Percentiles rank a stretch among this genome's conserved stretches.
Evolutionary conservation across 1,140 invertebrate species (phyloP).

Genomic region (Drosophila elegans): DNA sequence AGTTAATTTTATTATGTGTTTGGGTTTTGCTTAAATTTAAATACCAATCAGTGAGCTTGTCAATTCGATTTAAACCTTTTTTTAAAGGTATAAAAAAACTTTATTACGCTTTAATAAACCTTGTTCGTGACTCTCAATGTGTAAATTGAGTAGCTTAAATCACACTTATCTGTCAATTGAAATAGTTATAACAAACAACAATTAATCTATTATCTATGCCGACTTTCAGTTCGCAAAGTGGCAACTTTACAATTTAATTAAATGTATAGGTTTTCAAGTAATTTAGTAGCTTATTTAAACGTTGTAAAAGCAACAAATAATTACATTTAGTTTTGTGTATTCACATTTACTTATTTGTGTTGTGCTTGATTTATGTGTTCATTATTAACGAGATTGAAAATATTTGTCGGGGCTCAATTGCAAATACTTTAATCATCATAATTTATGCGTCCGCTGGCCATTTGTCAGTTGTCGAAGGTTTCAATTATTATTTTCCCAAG

Average conservation of each 20-base stretch:
- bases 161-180: conserved; percentile 36
- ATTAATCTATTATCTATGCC: conserved; percentile 41
- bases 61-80: conserved; percentile 13
- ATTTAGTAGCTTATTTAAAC: conserved; percentile 31
- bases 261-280: conserved; percentile 25
- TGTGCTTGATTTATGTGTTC: conserved; percentile 33
- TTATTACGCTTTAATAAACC: conserved; percentile 34
- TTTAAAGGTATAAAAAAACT: conserved; percentile 31
- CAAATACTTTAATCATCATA: conserved; percentile 69
- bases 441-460: conserved; percentile 38
- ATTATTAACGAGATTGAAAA: conserved; percentile 67
- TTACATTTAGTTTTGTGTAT: conserved; percentile 21
- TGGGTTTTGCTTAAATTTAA: conserved; percentile 10
- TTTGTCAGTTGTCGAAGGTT: conserved; percentile 25
- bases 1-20: conserved; percentile 30
- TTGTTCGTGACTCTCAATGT: conserved; percentile 9
- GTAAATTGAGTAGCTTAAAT: conserved; percentile 32
- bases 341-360: conserved; percentile 2
- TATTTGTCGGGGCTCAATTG: conserved; percentile 75
- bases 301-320: conserved; percentile 13
- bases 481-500: conserved; percentile 11
- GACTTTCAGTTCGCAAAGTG: conserved; percentile 52
- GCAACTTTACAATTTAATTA: conserved; percentile 60
- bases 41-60: conserved; percentile 26
- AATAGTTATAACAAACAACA: conserved; percentile 57